Conservation (phyloP, 2,888 invertebrate genomes). For the Acanthosoma haemorrhoidale region DNA sequence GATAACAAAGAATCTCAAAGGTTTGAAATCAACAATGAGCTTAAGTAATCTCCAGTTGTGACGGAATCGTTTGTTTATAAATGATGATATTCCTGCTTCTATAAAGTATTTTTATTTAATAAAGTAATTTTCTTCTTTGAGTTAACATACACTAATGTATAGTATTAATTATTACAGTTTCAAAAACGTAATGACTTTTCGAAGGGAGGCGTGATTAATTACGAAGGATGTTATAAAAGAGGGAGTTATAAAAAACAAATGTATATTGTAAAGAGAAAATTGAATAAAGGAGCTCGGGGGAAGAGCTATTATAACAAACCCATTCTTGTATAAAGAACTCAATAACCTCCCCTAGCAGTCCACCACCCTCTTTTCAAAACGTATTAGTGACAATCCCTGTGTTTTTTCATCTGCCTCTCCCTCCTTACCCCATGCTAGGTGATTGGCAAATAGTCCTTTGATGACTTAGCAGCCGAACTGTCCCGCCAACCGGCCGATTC, state of each 20-base stretch:
- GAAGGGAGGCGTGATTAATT: too few relatives aligned
- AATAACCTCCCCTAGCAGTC: not conserved
- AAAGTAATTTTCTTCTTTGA: too few relatives aligned
- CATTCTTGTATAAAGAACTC: conserved; percentile 17
- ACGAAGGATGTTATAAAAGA: not conserved
- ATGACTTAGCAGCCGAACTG: conserved; percentile 6
- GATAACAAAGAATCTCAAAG: too few relatives aligned
- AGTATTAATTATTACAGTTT: too few relatives aligned
- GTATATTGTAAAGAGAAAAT: conserved; percentile 6
- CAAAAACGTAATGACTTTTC: too few relatives aligned
- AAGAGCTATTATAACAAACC: not conserved
- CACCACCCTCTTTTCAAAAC: conserved; percentile 19
- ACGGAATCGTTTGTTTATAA: too few relatives aligned
- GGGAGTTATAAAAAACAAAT: not conserved
- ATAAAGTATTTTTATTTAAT: too few relatives aligned
- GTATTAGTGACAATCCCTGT: conserved; percentile 15
- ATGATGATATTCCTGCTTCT: too few relatives aligned
- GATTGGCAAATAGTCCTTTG: conserved; percentile 27
- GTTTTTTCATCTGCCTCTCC: conserved; percentile 17
- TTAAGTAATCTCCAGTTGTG: too few relatives aligned
- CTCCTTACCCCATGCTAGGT: not conserved
- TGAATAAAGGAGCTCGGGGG: not conserved
- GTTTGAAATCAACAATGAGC: too few relatives aligned
- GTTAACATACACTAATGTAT: too few relatives aligned
- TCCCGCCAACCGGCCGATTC: too few relatives aligned